Percentiles rank a stretch among this genome's conserved stretches.
Conservation (phyloP, 2,797 vertebrate species). For the Halcyon chelicuti region DNA sequence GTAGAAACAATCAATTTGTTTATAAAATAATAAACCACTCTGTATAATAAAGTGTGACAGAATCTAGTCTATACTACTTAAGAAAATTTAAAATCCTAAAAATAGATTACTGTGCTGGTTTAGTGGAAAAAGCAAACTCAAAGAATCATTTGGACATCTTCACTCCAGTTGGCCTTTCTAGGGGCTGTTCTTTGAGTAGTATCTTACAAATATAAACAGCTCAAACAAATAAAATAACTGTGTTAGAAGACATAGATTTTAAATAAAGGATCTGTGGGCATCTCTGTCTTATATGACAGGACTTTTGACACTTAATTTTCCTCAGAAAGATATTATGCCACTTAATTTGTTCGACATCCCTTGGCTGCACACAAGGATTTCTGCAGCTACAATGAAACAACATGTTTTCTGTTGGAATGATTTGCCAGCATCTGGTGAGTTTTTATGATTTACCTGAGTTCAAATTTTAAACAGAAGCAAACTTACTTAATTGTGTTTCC, state of each 20-base stretch:
- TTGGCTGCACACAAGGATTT: not conserved
- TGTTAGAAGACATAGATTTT: not conserved
- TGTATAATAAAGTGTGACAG: not conserved
- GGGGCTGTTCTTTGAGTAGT: not conserved
- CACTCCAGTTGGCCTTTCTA: not conserved
- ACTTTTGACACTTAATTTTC: not conserved
- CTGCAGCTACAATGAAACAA: not conserved
- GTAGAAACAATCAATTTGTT: not conserved
- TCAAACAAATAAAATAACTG: not conserved
- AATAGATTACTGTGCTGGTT: not conserved
- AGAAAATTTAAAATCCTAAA: not conserved
- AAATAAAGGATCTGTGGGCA: not conserved
- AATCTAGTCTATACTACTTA: not conserved
- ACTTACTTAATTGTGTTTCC: not conserved
- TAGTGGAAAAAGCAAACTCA: not conserved
- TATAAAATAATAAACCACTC: not conserved
- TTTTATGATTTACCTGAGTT: not conserved
- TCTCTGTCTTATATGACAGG: not conserved
- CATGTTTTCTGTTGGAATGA: not conserved
- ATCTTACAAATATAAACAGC: not conserved
- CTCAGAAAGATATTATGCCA: not conserved
- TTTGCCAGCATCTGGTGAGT: not conserved
- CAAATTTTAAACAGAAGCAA: not conserved
- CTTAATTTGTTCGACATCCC: not conserved
- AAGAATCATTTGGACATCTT: not conserved